phyloP scores from a whole-genome alignment of 2,797 vertebrate genomes.

The Phyllotis vaccarum region DNA sequence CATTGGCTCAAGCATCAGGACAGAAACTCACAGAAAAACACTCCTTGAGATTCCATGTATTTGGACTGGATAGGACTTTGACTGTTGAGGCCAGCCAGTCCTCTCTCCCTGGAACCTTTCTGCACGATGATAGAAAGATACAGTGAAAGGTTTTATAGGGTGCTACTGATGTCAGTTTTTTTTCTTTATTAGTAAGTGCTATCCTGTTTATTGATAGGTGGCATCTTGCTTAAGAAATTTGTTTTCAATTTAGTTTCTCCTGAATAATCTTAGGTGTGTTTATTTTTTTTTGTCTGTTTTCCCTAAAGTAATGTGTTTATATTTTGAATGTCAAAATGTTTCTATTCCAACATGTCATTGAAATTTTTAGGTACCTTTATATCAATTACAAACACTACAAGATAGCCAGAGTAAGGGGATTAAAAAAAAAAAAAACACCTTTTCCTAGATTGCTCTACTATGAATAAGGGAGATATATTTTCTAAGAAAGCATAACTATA shows the following conservation, averaged over 20 bases:
- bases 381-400: constrained; percentile 48
- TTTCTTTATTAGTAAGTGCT: background rate
- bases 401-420: constrained; percentile 10
- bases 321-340: constrained; percentile 55
- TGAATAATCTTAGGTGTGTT: background rate
- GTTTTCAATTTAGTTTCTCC: constrained; percentile 44
- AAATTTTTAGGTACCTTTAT: constrained; percentile 52
- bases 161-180: background rate
- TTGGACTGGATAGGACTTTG: background rate
- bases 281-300: background rate
- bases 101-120: background rate
- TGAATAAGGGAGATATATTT: background rate
- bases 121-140: background rate
- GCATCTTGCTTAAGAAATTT: background rate
- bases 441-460: constrained; percentile 50
- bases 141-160: background rate
- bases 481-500: constrained; percentile 43
- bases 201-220: background rate
- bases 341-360: constrained; percentile 28
- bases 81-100: background rate
- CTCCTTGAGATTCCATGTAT: background rate
- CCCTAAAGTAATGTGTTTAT: constrained; percentile 46
- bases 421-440: background rate
- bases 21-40: background rate
- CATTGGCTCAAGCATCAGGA: background rate